phyloP scores from a whole-genome alignment of 2,797 vertebrate species.

The Gambelia wislizenii region DNA sequence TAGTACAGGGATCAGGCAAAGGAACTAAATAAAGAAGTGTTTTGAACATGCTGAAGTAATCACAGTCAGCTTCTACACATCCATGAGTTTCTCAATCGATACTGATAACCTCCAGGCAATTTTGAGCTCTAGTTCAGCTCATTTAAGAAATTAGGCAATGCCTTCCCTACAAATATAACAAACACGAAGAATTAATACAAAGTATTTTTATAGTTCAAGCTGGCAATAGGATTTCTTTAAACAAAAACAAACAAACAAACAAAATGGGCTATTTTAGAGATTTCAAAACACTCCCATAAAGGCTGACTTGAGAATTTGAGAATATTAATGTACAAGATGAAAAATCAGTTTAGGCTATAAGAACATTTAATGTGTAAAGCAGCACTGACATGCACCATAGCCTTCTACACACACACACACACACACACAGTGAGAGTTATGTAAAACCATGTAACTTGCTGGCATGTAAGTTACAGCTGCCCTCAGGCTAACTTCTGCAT shows the following conservation, averaged over 20 bases:
- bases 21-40: neutral
- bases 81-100: neutral
- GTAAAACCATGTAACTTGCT: conserved; percentile 60
- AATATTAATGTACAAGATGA: conserved; percentile 32
- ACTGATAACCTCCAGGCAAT: neutral
- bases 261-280: conserved; percentile 1
- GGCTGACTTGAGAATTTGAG: neutral
- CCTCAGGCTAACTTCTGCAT: conserved; percentile 40
- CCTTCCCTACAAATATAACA: neutral
- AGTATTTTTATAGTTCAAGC: neutral
- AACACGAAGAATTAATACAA: neutral
- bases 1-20: neutral
- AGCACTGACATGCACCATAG: conserved; percentile 2
- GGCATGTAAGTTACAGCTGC: conserved; percentile 51
- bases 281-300: neutral
- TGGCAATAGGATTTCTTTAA: conserved; percentile 13
- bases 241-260: neutral
- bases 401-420: neutral
- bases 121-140: neutral
- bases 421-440: conserved; percentile 29
- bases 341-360: neutral
- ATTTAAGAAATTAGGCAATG: neutral
- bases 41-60: neutral
- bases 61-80: neutral
- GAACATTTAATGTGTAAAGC: neutral